Base-by-base conservation (phyloP, 2,888 invertebrate genomes). In the Lasioglossum villosulum region DNA sequence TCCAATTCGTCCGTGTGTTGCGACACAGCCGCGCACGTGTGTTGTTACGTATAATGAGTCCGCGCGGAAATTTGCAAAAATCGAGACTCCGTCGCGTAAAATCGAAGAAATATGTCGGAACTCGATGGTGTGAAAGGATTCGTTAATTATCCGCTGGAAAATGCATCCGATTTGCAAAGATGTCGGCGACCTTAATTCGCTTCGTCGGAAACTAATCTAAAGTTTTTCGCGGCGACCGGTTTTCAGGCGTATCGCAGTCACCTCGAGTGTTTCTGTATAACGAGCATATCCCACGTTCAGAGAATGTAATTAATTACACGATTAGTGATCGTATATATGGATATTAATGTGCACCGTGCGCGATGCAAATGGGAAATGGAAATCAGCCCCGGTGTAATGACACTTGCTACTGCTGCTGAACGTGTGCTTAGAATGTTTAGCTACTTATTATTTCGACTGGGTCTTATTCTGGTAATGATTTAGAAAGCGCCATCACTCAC, bases 131-230 rank as follows among this genome's bases (percentile, higher is more conserved):
- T 8, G 27, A 63, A 39, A 12, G 66, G 23, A 39, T 74, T 39
- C 10, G 30, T 37, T 19, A n/a, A 45, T 2, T 30, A 19, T 30
- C 14, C 23, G 23, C 8, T 27, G 42, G 8, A 30, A 30, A 30
- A 66, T 19, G 16, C 48, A 12, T 30, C 6, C 10, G 37, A 34
- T 48, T 52, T 37, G 30, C 39, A 30, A 70, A 48, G 76, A 37
- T 63, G 71, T 37, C 39, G 27, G 63, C 71, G 30, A 59, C 39
- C 30, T 75, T 70, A 23, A 75, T 56, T 75, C n/a, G 73, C 37
- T 52, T 19, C 66, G n/a, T n/a, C 37, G 42, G 4, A 3, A 42
- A 42, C 42, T n/a, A 27, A 16, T n/a, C 19, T 12, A 3, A 27
- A 42, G 48, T 80, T 68, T 75, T 68, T 12, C 19, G 10, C 73